Percentiles rank a stretch among this genome's conserved stretches.
Conservation (phyloP, 2,797 vertebrate species). For the Sphenodon punctatus region DNA sequence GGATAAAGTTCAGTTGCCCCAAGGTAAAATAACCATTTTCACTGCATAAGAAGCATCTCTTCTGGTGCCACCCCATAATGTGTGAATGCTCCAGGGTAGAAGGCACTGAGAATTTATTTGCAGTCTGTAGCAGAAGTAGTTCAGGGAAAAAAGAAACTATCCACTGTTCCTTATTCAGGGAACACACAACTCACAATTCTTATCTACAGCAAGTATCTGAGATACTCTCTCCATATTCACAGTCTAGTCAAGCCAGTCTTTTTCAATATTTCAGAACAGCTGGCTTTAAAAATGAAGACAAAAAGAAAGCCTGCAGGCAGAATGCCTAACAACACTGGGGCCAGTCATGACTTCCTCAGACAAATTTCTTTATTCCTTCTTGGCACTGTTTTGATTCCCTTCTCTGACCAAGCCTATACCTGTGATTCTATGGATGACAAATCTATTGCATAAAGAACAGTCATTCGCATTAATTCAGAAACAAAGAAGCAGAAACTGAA, state of each 20-base stretch:
- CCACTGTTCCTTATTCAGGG: no score
- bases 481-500: neutral
- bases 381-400: neutral
- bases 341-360: neutral
- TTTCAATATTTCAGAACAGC: neutral
- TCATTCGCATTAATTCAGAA: neutral
- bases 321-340: neutral
- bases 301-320: conserved; percentile 17
- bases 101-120: no score
- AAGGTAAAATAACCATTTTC: no score
- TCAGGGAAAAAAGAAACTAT: no score
- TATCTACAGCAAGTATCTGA: neutral
- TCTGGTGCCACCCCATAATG: no score
- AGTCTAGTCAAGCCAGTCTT: neutral
- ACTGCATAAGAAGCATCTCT: no score
- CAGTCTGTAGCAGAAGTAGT: no score
- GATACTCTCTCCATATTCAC: neutral
- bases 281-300: neutral
- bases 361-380: neutral
- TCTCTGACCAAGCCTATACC: neutral
- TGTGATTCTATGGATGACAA: neutral
- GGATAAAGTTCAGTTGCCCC: no score
- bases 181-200: neutral
- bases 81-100: no score
- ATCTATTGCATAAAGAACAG: neutral